Conservation (phyloP, 2,888 invertebrate species). For the Drosophila parthenogenetica region DNA sequence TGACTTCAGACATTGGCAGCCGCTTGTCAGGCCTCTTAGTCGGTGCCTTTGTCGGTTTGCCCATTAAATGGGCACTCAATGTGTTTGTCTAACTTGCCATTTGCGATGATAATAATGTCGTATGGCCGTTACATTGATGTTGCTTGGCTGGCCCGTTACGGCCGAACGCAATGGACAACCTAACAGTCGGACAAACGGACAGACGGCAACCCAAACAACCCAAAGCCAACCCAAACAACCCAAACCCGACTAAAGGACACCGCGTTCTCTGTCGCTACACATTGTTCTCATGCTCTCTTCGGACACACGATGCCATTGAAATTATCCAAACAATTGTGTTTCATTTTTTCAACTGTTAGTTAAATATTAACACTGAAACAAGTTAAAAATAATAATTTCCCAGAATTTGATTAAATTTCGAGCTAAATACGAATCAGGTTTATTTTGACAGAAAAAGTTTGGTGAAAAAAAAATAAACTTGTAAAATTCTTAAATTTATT, state of each 20-base stretch:
- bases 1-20: conserved; percentile 17
- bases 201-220: conserved; percentile 1
- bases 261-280: conserved; percentile 10
- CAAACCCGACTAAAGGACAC: conserved; percentile 11
- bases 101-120: conserved; percentile 80
- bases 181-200: conserved; percentile 20
- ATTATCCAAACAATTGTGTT: background rate
- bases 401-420: no score
- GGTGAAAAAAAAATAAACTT: no score
- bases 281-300: conserved; percentile 19
- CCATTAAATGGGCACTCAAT: conserved; percentile 79
- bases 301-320: background rate
- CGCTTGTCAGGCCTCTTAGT: conserved; percentile 32
- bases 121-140: conserved; percentile 79
- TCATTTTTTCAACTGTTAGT: background rate
- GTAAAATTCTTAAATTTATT: no score
- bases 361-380: background rate
- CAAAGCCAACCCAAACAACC: background rate
- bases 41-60: conserved; percentile 53
- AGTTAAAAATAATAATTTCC: no score
- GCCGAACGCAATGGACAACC: conserved; percentile 37
- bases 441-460: no score
- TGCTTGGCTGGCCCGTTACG: conserved; percentile 54
- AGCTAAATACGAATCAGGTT: no score
- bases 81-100: conserved; percentile 79